Evolutionary conservation across 2,797 vertebrate species (phyloP).

Genomic region (Cyclura pinguis): DNA sequence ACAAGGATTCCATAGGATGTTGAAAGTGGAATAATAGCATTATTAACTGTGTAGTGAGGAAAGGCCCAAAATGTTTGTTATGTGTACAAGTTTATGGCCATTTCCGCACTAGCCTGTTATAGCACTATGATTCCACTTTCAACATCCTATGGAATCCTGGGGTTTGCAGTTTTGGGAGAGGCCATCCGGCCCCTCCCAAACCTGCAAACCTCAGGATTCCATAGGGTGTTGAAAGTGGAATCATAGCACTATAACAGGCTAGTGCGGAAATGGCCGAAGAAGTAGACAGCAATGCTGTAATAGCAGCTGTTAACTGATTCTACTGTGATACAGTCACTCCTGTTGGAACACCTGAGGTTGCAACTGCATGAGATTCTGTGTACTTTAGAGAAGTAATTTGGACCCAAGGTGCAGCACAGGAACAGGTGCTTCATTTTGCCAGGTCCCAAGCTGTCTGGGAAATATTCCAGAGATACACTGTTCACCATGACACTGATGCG

Average conservation of each 20-base stretch:
- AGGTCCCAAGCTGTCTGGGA: neutral
- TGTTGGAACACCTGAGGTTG: neutral
- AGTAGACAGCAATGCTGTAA: neutral
- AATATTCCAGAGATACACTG: neutral
- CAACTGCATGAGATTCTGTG: neutral
- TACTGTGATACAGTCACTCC: neutral
- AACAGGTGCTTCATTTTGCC: constrained; percentile 3
- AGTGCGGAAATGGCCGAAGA: neutral
- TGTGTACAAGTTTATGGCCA: no score
- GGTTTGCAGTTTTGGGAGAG: no score
- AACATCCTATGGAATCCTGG: no score
- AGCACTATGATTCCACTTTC: no score
- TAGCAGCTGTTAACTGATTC: neutral
- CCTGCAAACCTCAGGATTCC: no score
- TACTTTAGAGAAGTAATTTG: neutral
- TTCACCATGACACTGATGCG: neutral
- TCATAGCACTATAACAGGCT: no score
- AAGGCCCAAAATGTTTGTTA: neutral
- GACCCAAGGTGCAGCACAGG: neutral
- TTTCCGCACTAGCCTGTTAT: no score
- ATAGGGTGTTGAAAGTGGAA: no score
- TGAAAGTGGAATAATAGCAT: no score
- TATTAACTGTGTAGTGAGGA: no score
- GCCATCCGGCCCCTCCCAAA: no score
- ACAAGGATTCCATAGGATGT: no score